These are phyloP conservation scores for Takifugu ocellatus DNA, from an alignment of 2,797 vertebrate species.

Conservation along the genomic window DNA sequence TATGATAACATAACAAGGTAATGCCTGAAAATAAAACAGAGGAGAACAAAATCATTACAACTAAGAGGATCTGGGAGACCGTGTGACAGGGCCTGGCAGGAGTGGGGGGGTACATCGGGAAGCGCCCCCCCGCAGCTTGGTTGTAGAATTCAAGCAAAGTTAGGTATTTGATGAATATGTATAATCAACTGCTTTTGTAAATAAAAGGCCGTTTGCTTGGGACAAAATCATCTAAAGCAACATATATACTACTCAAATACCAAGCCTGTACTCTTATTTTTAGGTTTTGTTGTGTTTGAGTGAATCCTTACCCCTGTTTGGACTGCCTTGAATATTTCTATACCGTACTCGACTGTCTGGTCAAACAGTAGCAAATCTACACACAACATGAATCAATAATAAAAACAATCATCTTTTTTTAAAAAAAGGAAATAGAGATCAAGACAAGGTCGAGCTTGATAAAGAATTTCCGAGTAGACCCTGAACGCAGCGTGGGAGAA, in stretches of 20 bases:
- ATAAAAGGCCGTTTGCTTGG: background rate
- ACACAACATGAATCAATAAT: no score
- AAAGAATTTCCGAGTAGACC: slow-evolving; percentile 21
- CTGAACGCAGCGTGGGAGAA: slow-evolving; percentile 39
- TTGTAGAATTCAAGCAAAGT: background rate
- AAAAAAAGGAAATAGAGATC: background rate
- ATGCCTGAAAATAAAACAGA: background rate
- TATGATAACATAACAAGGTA: no score
- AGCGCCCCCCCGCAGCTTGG: slow-evolving; percentile 2
- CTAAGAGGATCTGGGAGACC: background rate
- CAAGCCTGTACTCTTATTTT: no score
- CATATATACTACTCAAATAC: no score
- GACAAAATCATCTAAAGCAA: no score
- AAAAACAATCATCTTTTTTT: no score
- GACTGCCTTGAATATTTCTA: no score
- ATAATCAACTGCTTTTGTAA: background rate
- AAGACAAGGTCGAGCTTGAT: background rate
- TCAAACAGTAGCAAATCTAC: no score
- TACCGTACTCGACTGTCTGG: no score
- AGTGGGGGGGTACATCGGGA: slow-evolving; percentile 4
- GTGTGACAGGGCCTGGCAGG: background rate
- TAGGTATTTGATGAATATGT: background rate
- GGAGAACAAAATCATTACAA: background rate
- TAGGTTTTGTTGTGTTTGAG: no score
- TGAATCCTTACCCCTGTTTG: no score